Base-by-base conservation (phyloP, 2,113 vertebrate genomes). In the Rhinichthys klamathensis region DNA sequence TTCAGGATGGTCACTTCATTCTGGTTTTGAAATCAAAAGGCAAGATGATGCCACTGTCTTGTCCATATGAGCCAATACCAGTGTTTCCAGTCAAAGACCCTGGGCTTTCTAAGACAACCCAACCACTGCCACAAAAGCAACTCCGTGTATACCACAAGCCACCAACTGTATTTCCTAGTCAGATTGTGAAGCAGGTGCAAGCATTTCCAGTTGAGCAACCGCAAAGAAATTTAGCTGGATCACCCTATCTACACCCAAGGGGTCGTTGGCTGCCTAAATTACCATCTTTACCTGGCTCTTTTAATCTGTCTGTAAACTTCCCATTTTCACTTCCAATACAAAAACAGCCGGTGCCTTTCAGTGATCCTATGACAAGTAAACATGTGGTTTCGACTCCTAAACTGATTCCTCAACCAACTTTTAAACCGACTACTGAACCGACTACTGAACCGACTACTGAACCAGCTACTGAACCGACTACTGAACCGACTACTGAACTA, bases 291-390 rank as follows among this genome's bases (percentile, higher is more conserved):
- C 79, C 79, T 30, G 60, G 79, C n/a, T 49, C 41, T 46, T 67
- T 81, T 67, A 81, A 81, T 67, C n/a, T 67, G 61, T 38, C 79
- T 8, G 58, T 81, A 63, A 81, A 65, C 25, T 44, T 81, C 15
- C 79, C 79, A 13, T 81, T 81, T 81, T 63, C 79, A 49, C 0
- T 81, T 2, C 79, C 79, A 0, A 1, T 32, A 6, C 25, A 60
- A 46, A 32, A 0, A 30, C 1, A 12, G 9, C 2, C 18, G 1
- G 2, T 12, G 25, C 54, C 1, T 80, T 9, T 1, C 9, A 30
- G 23, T 21, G 3, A 49, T 5, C 11, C 15, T 15, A 2, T 32
- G 16, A 44, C 25, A 30, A 18, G 23, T 51, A 2, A 27, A 75
- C 12, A 3, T 15, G 32, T 16, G 12, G 1, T 3, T 4, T 0